phyloP scores from a whole-genome alignment of 1,140 invertebrate species.

The Phocides pigmalion region DNA sequence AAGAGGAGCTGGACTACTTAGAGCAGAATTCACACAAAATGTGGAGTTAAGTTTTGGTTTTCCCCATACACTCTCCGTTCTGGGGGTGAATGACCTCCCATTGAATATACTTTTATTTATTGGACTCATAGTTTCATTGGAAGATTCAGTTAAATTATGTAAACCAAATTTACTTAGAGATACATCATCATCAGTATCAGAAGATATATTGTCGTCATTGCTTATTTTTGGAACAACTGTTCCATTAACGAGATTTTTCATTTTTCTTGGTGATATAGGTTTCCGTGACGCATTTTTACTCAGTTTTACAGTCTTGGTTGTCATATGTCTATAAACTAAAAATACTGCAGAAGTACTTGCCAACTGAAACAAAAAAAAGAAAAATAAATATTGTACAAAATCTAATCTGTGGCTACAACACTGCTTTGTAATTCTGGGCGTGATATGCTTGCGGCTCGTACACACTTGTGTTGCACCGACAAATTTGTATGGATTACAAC shows the following conservation, averaged over 20 bases:
- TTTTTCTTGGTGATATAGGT: constrained; percentile 55
- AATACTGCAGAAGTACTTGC: constrained; percentile 55
- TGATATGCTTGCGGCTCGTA: too few species aligned
- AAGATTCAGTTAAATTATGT: constrained; percentile 69
- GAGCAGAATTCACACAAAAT: constrained; percentile 65
- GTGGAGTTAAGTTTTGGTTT: constrained; percentile 72
- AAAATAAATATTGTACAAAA: too few species aligned
- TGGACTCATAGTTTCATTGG: constrained; percentile 60
- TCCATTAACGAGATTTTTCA: constrained; percentile 57
- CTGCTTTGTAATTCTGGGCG: too few species aligned
- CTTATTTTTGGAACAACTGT: constrained; percentile 51
- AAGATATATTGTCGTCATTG: constrained; percentile 56
- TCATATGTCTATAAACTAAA: constrained; percentile 61
- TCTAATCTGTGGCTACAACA: too few species aligned
- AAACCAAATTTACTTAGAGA: constrained; percentile 75
- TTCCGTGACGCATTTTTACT: constrained; percentile 39
- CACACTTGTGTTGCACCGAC: too few species aligned
- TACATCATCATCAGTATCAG: constrained; percentile 74
- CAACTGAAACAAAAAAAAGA: constrained; percentile 58
- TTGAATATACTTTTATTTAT: constrained; percentile 58
- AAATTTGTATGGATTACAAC: too few species aligned
- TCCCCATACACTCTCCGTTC: constrained; percentile 62
- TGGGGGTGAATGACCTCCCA: constrained; percentile 67
- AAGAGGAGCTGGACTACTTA: constrained; percentile 55
- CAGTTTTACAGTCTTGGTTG: constrained; percentile 44